Evolutionary conservation across 2,797 vertebrate species (phyloP), one percentile per base, ranked within the genome.

Genomic region (Tolypeutes matacus): DNA sequence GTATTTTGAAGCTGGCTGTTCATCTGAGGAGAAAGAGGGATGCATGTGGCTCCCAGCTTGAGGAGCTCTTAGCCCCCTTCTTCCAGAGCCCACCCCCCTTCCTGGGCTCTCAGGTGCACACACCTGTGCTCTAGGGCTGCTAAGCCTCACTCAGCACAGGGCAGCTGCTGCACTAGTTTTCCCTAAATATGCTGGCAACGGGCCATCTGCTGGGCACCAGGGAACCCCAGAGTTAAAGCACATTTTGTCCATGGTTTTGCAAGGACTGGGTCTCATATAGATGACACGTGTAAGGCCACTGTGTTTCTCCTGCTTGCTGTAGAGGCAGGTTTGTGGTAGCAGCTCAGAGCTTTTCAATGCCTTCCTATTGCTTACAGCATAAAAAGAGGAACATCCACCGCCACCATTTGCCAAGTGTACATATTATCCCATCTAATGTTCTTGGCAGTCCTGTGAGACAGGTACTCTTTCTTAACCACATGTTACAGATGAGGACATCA

Each of bases 41-140:
- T 14, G 25, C 11, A 0, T 1, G 27, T 29, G 51, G 27, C 20
- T 94, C 7, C 3, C 0, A 9, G 23, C 36, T 11, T 27, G 51
- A 76, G 36, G 53, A 0, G 25, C 83, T 60, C 60, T 27, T 76
- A 15, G 27, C 4, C 23, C 11, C 13, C 10, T 58, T 10, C 1
- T 27, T 51, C 29, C 23, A 4, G 58, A 64, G 39, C 39, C n/a
- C 7, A 27, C 29, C 65, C 13, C 23, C 11, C 42, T 64, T 18
- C 31, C 62, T n/a, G 65, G 51, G 34, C 20, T 58, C 53, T 53
- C 17, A 15, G 67, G 27, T 31, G 15, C 70, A 34, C 18, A 36
- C 15, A 0, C n/a, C 6, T 27, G 2, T 10, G 36, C 91, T 21
- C 31, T 31, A 3, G 58, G 49, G 34, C 20, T 29, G 34, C 39